These are phyloP conservation scores for Cephonodes hylas DNA, from an alignment of 2,888 invertebrate species.

Conservation along the genomic window DNA sequence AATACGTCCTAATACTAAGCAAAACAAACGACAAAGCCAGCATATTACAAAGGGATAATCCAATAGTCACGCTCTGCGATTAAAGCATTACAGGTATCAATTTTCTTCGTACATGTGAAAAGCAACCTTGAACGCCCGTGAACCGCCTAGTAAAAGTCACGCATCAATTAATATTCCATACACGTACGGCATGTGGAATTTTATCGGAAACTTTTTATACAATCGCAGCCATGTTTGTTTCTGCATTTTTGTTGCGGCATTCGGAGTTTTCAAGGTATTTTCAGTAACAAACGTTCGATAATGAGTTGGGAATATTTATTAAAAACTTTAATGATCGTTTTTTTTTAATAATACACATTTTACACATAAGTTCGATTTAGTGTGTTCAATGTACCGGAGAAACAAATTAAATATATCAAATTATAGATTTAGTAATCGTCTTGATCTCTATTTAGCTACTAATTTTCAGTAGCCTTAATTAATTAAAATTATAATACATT, in stretches of 20 bases:
- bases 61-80: background rate
- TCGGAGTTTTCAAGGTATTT: background rate
- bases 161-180: background rate
- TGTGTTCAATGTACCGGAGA: too few species aligned
- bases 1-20: background rate
- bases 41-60: background rate
- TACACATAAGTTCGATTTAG: too few species aligned
- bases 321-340: background rate
- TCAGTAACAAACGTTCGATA: background rate
- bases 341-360: too few species aligned
- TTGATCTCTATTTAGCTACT: too few species aligned
- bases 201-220: background rate
- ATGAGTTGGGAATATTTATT: background rate
- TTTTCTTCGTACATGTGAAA: background rate
- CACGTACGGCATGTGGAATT: background rate
- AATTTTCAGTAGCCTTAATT: too few species aligned
- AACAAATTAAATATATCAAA: too few species aligned
- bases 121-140: slow-evolving; percentile 4
- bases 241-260: too few species aligned
- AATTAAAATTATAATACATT: too few species aligned
- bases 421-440: too few species aligned
- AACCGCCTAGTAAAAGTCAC: background rate
- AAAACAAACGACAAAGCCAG: background rate
- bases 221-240: background rate
- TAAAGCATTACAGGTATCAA: slow-evolving; percentile 5